Conservation (phyloP, 2,888 invertebrate genomes). For the Dendrolimus houi region DNA sequence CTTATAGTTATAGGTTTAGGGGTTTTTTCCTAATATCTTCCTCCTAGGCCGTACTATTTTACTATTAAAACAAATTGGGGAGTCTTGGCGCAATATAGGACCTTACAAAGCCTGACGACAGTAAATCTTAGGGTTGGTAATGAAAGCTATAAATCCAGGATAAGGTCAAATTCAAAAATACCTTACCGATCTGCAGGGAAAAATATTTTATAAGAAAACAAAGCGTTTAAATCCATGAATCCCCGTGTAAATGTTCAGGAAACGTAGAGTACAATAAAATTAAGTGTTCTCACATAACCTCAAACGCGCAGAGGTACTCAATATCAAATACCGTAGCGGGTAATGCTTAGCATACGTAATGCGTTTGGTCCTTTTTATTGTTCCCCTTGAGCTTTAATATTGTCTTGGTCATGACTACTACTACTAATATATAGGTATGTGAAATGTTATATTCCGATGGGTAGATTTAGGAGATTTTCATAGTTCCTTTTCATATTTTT, state of each 20-base stretch:
- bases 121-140: background rate
- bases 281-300: conserved; percentile 2
- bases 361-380: conserved; percentile 2
- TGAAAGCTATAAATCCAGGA: background rate
- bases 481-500: no score
- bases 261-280: conserved; percentile 1
- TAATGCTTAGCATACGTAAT: conserved; percentile 5
- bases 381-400: background rate
- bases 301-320: conserved; percentile 1
- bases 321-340: conserved; percentile 2
- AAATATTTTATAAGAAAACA: background rate
- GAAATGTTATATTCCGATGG: no score
- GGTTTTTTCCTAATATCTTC: no score
- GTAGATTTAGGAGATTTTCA: no score
- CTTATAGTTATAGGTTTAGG: no score
- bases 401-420: background rate
- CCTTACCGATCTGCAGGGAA: background rate
- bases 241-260: no score
- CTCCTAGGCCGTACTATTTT: no score
- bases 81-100: background rate
- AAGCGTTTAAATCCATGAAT: no score
- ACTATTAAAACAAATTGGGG: no score
- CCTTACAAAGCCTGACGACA: background rate
- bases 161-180: background rate
- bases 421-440: no score